These are phyloP conservation scores for Tholera decimalis DNA, from an alignment of 2,888 invertebrate genomes.

Conservation along the genomic window DNA sequence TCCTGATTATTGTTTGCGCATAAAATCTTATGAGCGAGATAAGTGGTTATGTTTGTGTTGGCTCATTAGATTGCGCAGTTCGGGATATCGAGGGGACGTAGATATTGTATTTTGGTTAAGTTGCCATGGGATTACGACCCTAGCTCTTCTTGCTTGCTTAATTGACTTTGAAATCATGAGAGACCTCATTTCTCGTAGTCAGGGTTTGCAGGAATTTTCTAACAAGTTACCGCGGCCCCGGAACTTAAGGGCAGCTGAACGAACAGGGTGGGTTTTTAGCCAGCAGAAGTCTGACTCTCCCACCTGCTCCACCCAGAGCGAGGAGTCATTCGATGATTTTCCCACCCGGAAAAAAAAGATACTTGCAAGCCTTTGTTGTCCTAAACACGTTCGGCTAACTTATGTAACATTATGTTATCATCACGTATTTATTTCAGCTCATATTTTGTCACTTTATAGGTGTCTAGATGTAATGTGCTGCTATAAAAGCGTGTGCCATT, in stretches of 20 bases:
- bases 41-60: conserved; percentile 49
- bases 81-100: conserved; percentile 7
- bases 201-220: neutral
- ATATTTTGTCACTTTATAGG: neutral
- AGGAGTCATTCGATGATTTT: too few species aligned
- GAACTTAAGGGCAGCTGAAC: too few species aligned
- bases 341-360: too few species aligned
- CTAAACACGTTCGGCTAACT: neutral
- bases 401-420: neutral
- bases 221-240: too few species aligned
- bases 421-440: neutral
- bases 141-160: conserved; percentile 3
- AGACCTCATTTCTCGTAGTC: neutral
- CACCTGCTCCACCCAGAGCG: too few species aligned
- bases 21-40: conserved; percentile 52
- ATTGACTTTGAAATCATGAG: neutral
- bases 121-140: neutral
- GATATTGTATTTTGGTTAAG: conserved; percentile 10
- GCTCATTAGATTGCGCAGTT: conserved; percentile 30
- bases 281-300: too few species aligned
- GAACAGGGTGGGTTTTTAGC: too few species aligned
- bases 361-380: too few species aligned
- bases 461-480: neutral
- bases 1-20: conserved; percentile 56
- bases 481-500: neutral